Evolutionary conservation across 2,797 vertebrate genomes (phyloP), one percentile per base, ranked within the genome.

Genomic region (Dendrocincla fuliginosa): DNA sequence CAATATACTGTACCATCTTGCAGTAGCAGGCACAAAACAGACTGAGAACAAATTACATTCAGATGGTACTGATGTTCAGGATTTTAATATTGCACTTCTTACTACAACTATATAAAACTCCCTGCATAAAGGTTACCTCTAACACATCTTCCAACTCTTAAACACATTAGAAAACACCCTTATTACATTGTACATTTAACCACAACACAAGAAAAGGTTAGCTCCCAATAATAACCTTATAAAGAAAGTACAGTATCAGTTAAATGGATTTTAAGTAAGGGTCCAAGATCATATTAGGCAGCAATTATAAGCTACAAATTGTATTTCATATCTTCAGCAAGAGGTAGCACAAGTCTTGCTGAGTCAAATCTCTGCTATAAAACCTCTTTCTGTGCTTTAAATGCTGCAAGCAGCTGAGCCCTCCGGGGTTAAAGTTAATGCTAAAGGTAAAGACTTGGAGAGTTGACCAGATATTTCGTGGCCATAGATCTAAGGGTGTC

Each of bases 251-350:
- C 93, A 77, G 93, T 95, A 97, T 96, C 95, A 95, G 95, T 95
- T 96, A 97, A 97, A 96, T 93, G 91, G 91, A 97, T 96, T 97
- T 96, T 95, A 94, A 96, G 94, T 91, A 95, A 96, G 93, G 93
- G 89, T 96, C 94, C 87, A 96, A 96, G 95, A 97, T 96, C 95
- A 92, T 87, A 95, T 92, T 91, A 96, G 89, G 87, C 87, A 95
- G 95, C 96, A 96, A 97, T 97, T 96, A 96, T 95, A 96, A 95
- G 83, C 91, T 96, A 91, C 93, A 95, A 97, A 96, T 96, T 97
- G 90, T 95, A 94, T 95, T 97, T 95, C 90, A 74, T 91, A 94
- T 96, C 94, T 96, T 87, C 80, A 94, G 77, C 50, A 22, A 93
- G 93, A 93, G 80, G 85, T 93, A 95, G 87, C 74, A 71, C 74